Evolutionary conservation across 2,113 vertebrate species (phyloP).

Genomic region (Anarrhichthys ocellatus): DNA sequence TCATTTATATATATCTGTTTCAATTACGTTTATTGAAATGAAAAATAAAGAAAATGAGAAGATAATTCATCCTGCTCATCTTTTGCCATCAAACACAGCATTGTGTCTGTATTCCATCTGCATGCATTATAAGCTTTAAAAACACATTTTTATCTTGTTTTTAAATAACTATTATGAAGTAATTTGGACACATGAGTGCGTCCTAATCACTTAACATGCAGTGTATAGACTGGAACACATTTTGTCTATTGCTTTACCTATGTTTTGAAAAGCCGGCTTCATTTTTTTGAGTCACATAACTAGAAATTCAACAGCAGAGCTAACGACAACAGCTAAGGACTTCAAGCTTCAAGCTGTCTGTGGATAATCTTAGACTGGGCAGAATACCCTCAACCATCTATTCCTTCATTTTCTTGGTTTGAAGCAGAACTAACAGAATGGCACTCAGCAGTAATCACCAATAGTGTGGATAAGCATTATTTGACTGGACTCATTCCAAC

Average conservation of each 20-base stretch:
- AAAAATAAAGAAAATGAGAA: background rate
- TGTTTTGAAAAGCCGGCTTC: background rate
- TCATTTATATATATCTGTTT: too few relatives aligned
- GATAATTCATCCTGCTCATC: background rate
- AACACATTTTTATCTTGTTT: background rate
- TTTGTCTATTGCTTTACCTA: rapidly evolving
- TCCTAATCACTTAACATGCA: background rate
- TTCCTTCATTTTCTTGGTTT: background rate
- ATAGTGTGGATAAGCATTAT: background rate
- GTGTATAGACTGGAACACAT: background rate
- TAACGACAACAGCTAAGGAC: background rate
- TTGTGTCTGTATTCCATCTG: background rate
- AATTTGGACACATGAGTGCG: background rate
- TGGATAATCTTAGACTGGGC: background rate
- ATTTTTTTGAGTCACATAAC: background rate
- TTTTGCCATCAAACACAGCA: background rate
- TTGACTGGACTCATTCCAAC: background rate
- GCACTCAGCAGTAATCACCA: background rate
- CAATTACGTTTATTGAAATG: background rate
- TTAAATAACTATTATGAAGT: background rate
- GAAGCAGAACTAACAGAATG: background rate
- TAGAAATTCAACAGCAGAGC: background rate
- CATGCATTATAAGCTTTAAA: background rate
- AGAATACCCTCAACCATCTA: background rate
- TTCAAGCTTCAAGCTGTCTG: background rate